These are phyloP conservation scores for Drosophila bunnanda DNA, from an alignment of 2,888 invertebrate species.

Conservation along the genomic window DNA sequence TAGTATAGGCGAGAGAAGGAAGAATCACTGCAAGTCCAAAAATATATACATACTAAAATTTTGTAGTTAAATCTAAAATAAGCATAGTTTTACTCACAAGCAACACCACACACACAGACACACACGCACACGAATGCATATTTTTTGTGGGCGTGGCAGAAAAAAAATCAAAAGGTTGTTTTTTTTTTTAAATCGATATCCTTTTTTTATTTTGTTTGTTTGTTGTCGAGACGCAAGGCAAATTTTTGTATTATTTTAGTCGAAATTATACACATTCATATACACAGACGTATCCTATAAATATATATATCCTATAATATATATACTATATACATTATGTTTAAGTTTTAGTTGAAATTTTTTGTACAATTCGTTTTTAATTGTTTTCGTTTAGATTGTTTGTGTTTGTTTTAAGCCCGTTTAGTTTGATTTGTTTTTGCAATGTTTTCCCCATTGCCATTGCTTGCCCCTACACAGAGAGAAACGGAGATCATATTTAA, in stretches of 20 bases:
- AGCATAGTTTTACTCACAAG: slow-evolving; percentile 56
- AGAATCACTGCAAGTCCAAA: slow-evolving; percentile 70
- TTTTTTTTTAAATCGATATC: slow-evolving; percentile 5
- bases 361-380: slow-evolving; percentile 43
- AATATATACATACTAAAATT: slow-evolving; percentile 63
- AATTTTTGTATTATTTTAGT: slow-evolving; percentile 35
- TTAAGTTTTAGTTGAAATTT: slow-evolving; percentile 68
- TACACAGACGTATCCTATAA: slow-evolving; percentile 30
- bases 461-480: slow-evolving; percentile 15
- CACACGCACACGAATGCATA: slow-evolving; percentile 8
- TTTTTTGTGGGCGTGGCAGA: slow-evolving; percentile 58
- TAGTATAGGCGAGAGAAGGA: slow-evolving; percentile 27
- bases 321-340: slow-evolving; percentile 29
- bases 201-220: slow-evolving; percentile 2
- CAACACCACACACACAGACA: slow-evolving; percentile 33
- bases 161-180: slow-evolving; percentile 60
- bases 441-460: slow-evolving; percentile 9
- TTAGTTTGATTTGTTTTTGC: slow-evolving; percentile 39
- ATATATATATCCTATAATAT: slow-evolving; percentile 24
- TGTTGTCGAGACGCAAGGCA: slow-evolving; percentile 17
- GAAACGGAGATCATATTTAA: slow-evolving; percentile 2
- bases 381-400: slow-evolving; percentile 66
- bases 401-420: slow-evolving; percentile 44
- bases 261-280: slow-evolving; percentile 44
- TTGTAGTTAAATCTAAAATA: slow-evolving; percentile 74